A percentile compares a stretch with the other conserved stretches of the same genome.
phyloP scores from a whole-genome alignment of 2,888 invertebrate genomes.

The Volucella inflata region DNA sequence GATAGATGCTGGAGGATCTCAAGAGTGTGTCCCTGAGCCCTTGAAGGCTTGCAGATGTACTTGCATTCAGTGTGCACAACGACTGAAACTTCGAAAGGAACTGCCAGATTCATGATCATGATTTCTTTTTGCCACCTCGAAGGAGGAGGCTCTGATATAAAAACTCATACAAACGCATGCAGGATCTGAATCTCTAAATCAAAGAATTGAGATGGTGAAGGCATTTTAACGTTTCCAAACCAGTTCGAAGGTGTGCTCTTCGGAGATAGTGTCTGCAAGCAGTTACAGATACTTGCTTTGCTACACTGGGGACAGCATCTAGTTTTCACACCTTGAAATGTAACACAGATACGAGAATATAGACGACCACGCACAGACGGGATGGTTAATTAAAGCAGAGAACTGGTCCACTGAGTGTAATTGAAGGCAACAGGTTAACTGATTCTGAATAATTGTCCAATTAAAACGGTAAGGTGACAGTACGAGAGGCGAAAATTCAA shows the following conservation, averaged over 20 bases:
- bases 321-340: constrained; percentile 66
- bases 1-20: background rate
- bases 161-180: constrained; percentile 18
- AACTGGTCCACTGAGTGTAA: constrained; percentile 60
- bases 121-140: constrained; percentile 65
- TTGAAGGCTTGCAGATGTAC: constrained; percentile 4
- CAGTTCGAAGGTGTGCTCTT: constrained; percentile 31
- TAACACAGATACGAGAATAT: constrained; percentile 14
- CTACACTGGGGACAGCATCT: constrained; percentile 41
- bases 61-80: background rate
- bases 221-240: constrained; percentile 6
- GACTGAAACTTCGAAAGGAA: constrained; percentile 23
- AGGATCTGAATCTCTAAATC: constrained; percentile 43
- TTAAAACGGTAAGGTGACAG: constrained; percentile 35
- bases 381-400: constrained; percentile 47
- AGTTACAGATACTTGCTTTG: constrained; percentile 12
- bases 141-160: background rate
- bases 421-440: constrained; percentile 62
- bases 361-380: background rate
- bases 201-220: constrained; percentile 1
- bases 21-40: constrained; percentile 1
- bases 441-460: constrained; percentile 68
- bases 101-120: constrained; percentile 68
- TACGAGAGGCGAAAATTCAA: constrained; percentile 1
- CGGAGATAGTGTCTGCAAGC: background rate